Evolutionary conservation across 2,888 invertebrate species (phyloP), one percentile per base, ranked within the genome.

Genomic region (Melolontha melolontha): DNA sequence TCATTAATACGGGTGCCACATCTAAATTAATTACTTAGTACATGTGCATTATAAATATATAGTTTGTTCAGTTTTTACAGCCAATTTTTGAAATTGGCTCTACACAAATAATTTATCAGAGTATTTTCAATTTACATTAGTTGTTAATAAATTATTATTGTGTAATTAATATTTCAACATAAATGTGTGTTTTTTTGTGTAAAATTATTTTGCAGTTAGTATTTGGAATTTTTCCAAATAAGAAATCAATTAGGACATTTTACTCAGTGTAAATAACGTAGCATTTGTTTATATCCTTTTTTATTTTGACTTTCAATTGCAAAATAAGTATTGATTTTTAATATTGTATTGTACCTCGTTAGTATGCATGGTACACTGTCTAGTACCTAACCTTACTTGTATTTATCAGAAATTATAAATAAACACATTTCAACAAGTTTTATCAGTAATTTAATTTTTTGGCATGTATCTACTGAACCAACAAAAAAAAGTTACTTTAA

Each of bases 401-500:
- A 69, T 65, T 72, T 70, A 72, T 71, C 55, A 27, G 55, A 64
- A 57, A 70, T 69, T 70, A 74, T 70, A 71, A 74, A 74, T 74
- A 74, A 71, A 73, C 69, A 71, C 66, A 66, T 55, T 73, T 67
- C 70, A 66, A 50, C 69, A 72, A 72, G 64, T 71, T 70, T 69
- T 54, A 66, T 39, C 64, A 44, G 70, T 66, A 63, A 47, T 67
- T 67, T 52, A 64, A 72, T 70, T 69, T 71, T 70, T 73, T 72
- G 75, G 75, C 74, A 72, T 73, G 75, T 74, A 74, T 73, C 70
- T 72, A 72, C 75, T 75, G 74, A 75, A 75, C 75, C 71, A 73
- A 75, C 72, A 41, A 29, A 10, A 34, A 10, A 55, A 47, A 59
- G n/a, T 44, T 27, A 16, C 4, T 2, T 44, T 10, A 49, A 17